phyloP scores from a whole-genome alignment of 2,113 vertebrate genomes.

The Tachycineta bicolor region DNA sequence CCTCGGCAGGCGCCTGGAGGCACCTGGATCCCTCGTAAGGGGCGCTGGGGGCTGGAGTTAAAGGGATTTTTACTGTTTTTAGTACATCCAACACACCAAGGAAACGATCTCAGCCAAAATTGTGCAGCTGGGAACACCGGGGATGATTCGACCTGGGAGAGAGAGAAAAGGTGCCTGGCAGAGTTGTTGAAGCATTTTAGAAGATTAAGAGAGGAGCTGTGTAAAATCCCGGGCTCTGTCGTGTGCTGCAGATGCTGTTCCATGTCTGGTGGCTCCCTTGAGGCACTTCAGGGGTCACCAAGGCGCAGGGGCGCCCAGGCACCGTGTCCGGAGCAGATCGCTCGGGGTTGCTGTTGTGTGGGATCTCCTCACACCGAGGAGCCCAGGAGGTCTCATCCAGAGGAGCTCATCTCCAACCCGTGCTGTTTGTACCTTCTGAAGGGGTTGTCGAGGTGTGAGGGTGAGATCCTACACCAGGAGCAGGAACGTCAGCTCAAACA shows the following conservation, averaged over 20 bases:
- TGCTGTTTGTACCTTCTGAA: neutral
- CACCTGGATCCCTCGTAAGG: fast-evolving
- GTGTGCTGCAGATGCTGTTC: fast-evolving
- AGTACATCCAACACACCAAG: neutral
- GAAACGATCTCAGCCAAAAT: neutral
- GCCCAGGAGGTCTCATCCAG: neutral
- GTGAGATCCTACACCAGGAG: neutral
- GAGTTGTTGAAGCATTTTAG: neutral
- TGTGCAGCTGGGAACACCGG: fast-evolving
- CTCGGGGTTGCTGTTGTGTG: fast-evolving
- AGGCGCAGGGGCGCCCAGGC: neutral
- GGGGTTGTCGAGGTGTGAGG: fast-evolving
- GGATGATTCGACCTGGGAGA: neutral
- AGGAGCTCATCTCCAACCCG: neutral
- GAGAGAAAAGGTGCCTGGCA: neutral
- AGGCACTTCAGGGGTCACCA: fast-evolving
- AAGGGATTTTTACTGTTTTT: neutral
- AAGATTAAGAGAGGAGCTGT: no score
- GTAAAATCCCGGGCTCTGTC: neutral
- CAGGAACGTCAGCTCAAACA: neutral
- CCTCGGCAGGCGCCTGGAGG: neutral
- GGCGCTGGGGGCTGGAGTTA: fast-evolving
- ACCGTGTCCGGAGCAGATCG: neutral
- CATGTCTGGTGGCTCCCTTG: neutral
- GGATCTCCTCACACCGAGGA: neutral